phyloP scores from a whole-genome alignment of 2,797 vertebrate genomes.

The Anguilla pacifica region DNA sequence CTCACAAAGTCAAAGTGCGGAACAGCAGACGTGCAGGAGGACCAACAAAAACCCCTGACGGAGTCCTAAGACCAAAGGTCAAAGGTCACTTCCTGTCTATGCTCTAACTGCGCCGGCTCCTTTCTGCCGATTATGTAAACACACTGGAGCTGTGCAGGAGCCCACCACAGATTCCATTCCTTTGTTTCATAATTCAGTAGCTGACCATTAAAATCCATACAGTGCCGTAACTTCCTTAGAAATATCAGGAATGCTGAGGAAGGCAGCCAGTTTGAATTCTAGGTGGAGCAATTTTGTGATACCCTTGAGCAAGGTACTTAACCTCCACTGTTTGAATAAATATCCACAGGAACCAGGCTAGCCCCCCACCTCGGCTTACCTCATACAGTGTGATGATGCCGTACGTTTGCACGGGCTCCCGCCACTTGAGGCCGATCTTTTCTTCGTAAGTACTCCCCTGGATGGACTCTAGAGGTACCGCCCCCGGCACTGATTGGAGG shows the following conservation, averaged over 20 bases:
- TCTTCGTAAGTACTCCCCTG: slow-evolving; percentile 90
- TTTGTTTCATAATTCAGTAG: neutral
- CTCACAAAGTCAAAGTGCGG: slow-evolving; percentile 2
- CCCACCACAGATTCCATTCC: neutral
- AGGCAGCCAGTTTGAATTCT: neutral
- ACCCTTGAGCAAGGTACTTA: slow-evolving; percentile 6
- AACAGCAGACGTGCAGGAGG: neutral
- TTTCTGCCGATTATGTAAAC: neutral
- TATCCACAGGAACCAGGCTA: neutral
- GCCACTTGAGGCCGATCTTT: slow-evolving; percentile 91
- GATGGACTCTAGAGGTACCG: slow-evolving; percentile 31
- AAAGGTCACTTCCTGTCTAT: neutral
- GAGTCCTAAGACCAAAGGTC: neutral
- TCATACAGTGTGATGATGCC: slow-evolving; percentile 93
- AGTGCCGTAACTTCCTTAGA: neutral
- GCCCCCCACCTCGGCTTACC: slow-evolving; percentile 63
- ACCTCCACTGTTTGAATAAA: neutral
- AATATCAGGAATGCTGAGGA: neutral
- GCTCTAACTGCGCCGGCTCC: neutral
- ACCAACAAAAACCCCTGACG: neutral
- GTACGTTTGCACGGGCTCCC: slow-evolving; percentile 86
- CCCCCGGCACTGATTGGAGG: slow-evolving; percentile 15
- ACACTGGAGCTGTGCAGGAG: neutral
- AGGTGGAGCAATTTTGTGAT: neutral
- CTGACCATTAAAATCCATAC: neutral